Evolutionary conservation across 1,140 invertebrate genomes (phyloP).

Genomic region (Pomacea maculata): DNA sequence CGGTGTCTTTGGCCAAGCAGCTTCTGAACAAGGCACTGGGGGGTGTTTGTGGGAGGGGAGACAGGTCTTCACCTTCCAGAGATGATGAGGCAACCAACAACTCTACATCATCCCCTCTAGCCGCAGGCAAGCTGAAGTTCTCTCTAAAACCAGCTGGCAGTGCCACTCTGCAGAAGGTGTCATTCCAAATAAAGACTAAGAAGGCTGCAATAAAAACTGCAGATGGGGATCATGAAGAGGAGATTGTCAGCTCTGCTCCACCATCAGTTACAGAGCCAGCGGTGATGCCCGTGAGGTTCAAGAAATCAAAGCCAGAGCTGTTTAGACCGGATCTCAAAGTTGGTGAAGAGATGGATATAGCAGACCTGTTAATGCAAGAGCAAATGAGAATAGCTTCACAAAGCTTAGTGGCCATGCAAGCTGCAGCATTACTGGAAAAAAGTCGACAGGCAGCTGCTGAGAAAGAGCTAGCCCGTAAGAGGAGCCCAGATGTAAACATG

Average conservation of each 20-base stretch:
- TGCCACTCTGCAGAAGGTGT: slow-evolving; percentile 4
- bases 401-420: neutral
- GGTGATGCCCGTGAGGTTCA: slow-evolving; percentile 8
- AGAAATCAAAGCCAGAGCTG: slow-evolving; percentile 24
- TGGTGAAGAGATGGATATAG: neutral
- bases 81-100: slow-evolving; percentile 14
- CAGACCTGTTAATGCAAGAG: neutral
- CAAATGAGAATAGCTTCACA: slow-evolving; percentile 11
- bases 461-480: slow-evolving; percentile 10
- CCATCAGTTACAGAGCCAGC: neutral
- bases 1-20: slow-evolving; percentile 26
- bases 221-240: slow-evolving; percentile 24
- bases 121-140: slow-evolving; percentile 17
- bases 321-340: slow-evolving; percentile 19
- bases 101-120: neutral
- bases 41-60: slow-evolving; percentile 5
- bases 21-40: slow-evolving; percentile 28
- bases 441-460: neutral
- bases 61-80: slow-evolving; percentile 1
- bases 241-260: slow-evolving; percentile 7
- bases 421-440: slow-evolving; percentile 1
- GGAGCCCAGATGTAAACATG: neutral
- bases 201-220: slow-evolving; percentile 9
- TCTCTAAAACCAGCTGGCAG: slow-evolving; percentile 9
- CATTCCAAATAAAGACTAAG: slow-evolving; percentile 12